Conservation (phyloP, 2,797 vertebrate genomes). For the Pseudochirops corinnae region DNA sequence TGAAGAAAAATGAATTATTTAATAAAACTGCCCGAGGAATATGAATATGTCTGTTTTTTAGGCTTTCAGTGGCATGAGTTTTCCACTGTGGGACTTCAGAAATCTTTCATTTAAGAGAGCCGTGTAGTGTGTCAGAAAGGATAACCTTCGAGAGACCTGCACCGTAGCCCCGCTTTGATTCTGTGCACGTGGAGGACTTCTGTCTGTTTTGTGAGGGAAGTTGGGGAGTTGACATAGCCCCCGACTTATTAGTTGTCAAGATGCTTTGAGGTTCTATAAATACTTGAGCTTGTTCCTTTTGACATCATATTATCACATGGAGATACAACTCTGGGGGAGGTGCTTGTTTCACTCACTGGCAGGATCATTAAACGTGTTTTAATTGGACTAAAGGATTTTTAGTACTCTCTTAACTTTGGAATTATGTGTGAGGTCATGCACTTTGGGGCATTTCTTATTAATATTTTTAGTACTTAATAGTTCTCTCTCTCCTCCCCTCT, state of each 20-base stretch:
- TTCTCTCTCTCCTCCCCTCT: conserved; percentile 36
- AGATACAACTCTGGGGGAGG: conserved; percentile 11
- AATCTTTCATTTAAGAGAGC: conserved; percentile 40
- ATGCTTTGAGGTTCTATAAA: conserved; percentile 22
- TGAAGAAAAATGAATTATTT: conserved; percentile 49
- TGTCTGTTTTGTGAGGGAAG: conserved; percentile 28
- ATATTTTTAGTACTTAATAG: conserved; percentile 72
- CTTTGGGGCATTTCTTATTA: conserved; percentile 73
- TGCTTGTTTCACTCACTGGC: conserved; percentile 37
- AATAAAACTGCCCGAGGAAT: conserved; percentile 21
- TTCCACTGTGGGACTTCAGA: conserved; percentile 39
- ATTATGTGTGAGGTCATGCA: conserved; percentile 58
- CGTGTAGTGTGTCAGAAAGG: not conserved
- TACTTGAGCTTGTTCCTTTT: conserved; percentile 43
- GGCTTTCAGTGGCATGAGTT: conserved; percentile 22
- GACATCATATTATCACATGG: conserved; percentile 2
- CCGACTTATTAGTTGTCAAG: not conserved
- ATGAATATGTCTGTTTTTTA: conserved; percentile 38
- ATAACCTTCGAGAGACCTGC: not conserved
- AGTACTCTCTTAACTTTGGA: conserved; percentile 67
- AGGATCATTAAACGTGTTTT: conserved; percentile 54
- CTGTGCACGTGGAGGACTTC: conserved; percentile 5
- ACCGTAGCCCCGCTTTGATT: not conserved
- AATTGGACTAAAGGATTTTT: conserved; percentile 55
- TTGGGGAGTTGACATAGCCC: not conserved